Base-by-base conservation (phyloP, 1,140 invertebrate species). In the Pantala flavescens region DNA sequence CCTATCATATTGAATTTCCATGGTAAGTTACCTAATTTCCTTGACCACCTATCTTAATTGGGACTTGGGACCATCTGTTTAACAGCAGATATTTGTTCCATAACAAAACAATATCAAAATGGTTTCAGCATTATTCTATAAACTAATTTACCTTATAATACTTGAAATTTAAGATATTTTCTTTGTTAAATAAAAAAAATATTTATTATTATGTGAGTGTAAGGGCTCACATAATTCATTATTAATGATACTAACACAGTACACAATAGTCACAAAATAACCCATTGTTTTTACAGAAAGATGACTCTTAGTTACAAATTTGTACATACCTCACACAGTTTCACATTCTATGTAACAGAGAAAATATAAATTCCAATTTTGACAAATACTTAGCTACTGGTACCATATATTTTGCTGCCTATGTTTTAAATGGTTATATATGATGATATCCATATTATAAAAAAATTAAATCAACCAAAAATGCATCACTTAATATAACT, bases 251-350 rank as follows among this genome's bases (percentile, higher is more conserved):
- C 49, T 63, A 63, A 63, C 49, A 63, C 49, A 63, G 49, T 63
- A 63, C 49, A 63, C 49, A 63, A 63, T 7, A 63, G 49, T 63
- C 49, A 63, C 49, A 63, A 63, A 63, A 63, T 63, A 63, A 63
- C 12, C 49, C 49, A 12, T 63, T 12, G 12, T 63, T 63, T 63
- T 63, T 63, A 63, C 49, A 63, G 49, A 63, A 63, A 63, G 3
- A 63, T 63, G 49, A 63, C 49, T 63, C 49, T 12, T 12, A 63
- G 49, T 63, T 63, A 63, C 49, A 63, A 63, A 63, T 63, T 63
- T 63, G 49, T 63, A 63, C 49, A 12, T 63, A 63, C 49, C 49
- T 63, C 49, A 63, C 14, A 63, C 49, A 21, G 49, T 21, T 63
- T 63, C 49, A 63, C 49, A 63, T 63, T 7, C 49, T 63, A 63